phyloP scores from a whole-genome alignment of 2,888 invertebrate species.

The Harpalus rufipes region DNA sequence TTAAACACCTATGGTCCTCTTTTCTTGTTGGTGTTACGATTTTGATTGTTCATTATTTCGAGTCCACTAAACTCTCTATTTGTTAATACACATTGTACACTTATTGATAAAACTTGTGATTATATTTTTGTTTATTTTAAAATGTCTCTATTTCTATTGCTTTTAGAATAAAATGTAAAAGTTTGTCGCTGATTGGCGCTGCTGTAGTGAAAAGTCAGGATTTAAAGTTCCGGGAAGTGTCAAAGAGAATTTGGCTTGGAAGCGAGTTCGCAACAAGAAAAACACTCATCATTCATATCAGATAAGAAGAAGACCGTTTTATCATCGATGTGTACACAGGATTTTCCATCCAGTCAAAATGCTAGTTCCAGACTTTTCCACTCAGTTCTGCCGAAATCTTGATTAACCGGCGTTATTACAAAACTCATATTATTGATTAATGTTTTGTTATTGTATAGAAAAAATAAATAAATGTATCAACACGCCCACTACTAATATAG shows the following conservation, averaged over 20 bases:
- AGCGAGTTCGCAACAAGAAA: slow-evolving; percentile 20
- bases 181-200: background rate
- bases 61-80: too few relatives aligned
- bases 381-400: background rate
- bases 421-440: background rate
- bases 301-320: slow-evolving; percentile 11
- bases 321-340: background rate
- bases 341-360: background rate
- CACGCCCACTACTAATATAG: background rate
- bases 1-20: too few relatives aligned
- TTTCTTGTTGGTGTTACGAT: too few relatives aligned
- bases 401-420: background rate
- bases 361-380: background rate
- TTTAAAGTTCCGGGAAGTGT: background rate
- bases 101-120: too few relatives aligned
- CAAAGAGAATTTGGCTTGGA: slow-evolving; percentile 1
- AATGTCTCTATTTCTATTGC: too few relatives aligned
- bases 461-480: background rate
- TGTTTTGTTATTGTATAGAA: background rate
- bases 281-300: slow-evolving; percentile 32
- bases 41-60: too few relatives aligned
- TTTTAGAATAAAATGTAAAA: background rate
- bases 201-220: background rate
- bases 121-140: too few relatives aligned
- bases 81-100: too few relatives aligned